Percentiles rank a stretch among this genome's conserved stretches.
phyloP scores from a whole-genome alignment of 2,888 invertebrate species.

The Serrognathus titanus region DNA sequence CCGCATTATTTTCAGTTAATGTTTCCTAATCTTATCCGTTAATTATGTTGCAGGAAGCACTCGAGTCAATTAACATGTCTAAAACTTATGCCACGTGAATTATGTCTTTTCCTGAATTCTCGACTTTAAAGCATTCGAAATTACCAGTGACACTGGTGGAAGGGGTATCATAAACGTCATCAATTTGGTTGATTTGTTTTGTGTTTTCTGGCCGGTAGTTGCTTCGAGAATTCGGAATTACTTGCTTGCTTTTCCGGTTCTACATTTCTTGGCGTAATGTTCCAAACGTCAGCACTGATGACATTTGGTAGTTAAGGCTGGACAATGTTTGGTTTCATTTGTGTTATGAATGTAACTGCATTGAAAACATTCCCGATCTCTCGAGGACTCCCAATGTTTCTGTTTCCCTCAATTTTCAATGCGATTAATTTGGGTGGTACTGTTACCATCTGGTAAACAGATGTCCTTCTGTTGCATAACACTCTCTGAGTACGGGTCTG shows the following conservation, averaged over 20 bases:
- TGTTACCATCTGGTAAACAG: not conserved
- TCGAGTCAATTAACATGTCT: conserved; percentile 3
- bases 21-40: conserved; percentile 1
- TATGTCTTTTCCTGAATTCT: not conserved
- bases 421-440: not conserved
- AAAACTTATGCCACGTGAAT: not conserved
- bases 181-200: no score
- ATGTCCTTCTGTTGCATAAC: not conserved
- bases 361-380: not conserved
- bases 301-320: conserved; percentile 17
- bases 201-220: no score
- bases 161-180: no score
- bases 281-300: conserved; percentile 19
- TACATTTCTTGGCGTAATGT: conserved; percentile 20
- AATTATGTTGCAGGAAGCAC: conserved; percentile 1
- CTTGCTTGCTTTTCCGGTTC: conserved; percentile 1
- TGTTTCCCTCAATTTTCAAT: not conserved
- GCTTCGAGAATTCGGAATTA: no score
- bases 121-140: not conserved
- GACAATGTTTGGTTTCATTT: conserved; percentile 19
- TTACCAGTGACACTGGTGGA: not conserved
- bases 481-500: conserved; percentile 3
- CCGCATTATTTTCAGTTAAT: not conserved
- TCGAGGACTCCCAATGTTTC: not conserved
- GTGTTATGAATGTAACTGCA: not conserved